phyloP scores from a whole-genome alignment of 2,888 invertebrate species.

The Calliopum simillimum region DNA sequence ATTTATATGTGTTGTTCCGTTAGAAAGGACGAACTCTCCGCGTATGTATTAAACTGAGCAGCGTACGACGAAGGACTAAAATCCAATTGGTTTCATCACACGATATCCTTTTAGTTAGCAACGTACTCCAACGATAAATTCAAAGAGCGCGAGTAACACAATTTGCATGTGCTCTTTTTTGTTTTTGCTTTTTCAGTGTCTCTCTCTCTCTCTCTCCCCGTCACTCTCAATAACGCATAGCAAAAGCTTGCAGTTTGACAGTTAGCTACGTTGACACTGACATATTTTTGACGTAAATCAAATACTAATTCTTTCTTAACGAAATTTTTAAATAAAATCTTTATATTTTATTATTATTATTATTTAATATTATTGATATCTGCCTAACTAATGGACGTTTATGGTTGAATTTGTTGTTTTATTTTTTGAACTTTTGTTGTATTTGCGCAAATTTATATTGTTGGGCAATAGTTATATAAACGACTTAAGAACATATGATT shows the following conservation, averaged over 20 bases:
- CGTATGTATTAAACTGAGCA: conserved; percentile 5
- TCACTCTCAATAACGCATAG: background rate
- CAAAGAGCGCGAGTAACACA: too few relatives aligned
- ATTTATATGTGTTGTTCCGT: too few relatives aligned
- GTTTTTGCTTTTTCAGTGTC: background rate
- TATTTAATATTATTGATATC: too few relatives aligned
- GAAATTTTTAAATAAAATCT: background rate
- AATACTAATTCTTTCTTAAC: background rate
- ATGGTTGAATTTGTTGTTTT: background rate
- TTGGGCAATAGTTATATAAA: too few relatives aligned
- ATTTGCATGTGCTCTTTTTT: background rate
- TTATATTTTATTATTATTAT: background rate
- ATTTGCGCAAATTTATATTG: too few relatives aligned
- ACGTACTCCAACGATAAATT: too few relatives aligned
- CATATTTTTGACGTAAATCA: conserved; percentile 12
- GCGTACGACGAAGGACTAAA: conserved; percentile 30
- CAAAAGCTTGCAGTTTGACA: conserved; percentile 15
- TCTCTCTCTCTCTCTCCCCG: background rate
- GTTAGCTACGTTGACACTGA: conserved; percentile 1
- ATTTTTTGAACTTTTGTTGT: background rate
- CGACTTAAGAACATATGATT: too few relatives aligned
- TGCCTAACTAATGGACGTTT: background rate
- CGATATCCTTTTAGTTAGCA: too few relatives aligned
- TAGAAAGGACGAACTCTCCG: background rate
- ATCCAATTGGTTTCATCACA: background rate